These are phyloP conservation scores for Limulus polyphemus DNA, from an alignment of 2,888 invertebrate genomes.

Conservation along the genomic window DNA sequence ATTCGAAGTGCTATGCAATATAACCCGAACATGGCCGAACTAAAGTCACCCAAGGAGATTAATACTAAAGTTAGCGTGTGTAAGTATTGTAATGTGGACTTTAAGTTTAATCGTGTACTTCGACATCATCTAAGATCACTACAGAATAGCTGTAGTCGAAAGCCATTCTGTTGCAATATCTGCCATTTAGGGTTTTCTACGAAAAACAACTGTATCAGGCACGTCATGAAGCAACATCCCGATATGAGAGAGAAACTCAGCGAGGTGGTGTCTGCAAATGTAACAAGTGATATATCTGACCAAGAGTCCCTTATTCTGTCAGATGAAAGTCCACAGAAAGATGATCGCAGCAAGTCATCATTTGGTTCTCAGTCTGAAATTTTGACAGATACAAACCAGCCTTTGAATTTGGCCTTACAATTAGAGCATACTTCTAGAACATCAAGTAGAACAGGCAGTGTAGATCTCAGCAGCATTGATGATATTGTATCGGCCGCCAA, in stretches of 20 bases:
- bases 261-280: constrained; percentile 19
- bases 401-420: constrained; percentile 45
- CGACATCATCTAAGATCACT: constrained; percentile 38
- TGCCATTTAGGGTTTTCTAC: constrained; percentile 38
- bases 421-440: constrained; percentile 7
- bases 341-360: constrained; percentile 13
- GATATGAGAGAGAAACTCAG: constrained; percentile 28
- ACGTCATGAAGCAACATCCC: constrained; percentile 37
- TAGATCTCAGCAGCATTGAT: constrained; percentile 10
- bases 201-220: constrained; percentile 37
- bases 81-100: constrained; percentile 39
- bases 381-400: constrained; percentile 32
- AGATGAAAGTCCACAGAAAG: constrained; percentile 10
- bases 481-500: constrained; percentile 23
- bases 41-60: constrained; percentile 20
- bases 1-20: constrained; percentile 62
- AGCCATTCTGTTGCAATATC: constrained; percentile 36
- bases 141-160: constrained; percentile 34
- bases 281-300: constrained; percentile 1
- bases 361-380: too few species aligned
- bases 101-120: constrained; percentile 37
- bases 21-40: constrained; percentile 30
- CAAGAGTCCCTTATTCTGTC: constrained; percentile 1
- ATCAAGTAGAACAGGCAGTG: not conserved
- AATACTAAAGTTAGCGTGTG: constrained; percentile 36